Evolutionary conservation across 1,140 invertebrate genomes (phyloP), one percentile per base, ranked within the genome.

Genomic region (Pachypsylla venusta): DNA sequence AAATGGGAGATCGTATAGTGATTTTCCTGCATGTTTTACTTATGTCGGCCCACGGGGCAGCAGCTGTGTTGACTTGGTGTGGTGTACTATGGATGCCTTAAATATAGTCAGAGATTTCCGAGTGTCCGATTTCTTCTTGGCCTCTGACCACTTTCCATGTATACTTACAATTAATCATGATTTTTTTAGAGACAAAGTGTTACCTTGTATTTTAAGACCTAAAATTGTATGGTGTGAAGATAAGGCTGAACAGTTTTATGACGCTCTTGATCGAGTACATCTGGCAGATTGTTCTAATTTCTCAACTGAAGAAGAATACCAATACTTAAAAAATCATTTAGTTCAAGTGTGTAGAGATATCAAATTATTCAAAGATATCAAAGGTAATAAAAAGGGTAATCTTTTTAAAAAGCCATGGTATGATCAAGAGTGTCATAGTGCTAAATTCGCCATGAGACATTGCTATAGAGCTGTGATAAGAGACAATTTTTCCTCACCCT

Each of bases 81-180:
- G 53, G 53, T 54, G 14, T 26, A 24, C 22, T 54, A 16, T 54
- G 5, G 24, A 26, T 20, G 3, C 53, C 2, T 14, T 54, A 7
- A 20, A 10, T 16, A 10, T 5, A 2, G 25, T 54, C 24, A 3
- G 5, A 3, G 53, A 54, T 54, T 54, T 54, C 24, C 2, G 3
- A 2, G 25, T 54, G 3, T 24, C 20, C 25, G 53, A 54, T 25
- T 54, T 25, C 4, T 10, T 54, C 25, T 24, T 54, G 53, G 20
- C 25, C 14, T 54, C 53, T 10, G 53, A 54, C 24, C 53, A 54
- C 25, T 24, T 54, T n/a, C 53, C 53, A 25, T 54, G 53, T 26
- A 35, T 35, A 35, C 30, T 35, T 35, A 35, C 7, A 10, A 7
- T 35, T 10, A 10, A 35, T 35, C 7, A 35, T 35, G n/a, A 7